A percentile compares a stretch with the other conserved stretches of the same genome.
Evolutionary conservation across 2,797 vertebrate genomes (phyloP).

Genomic region (Leptatherina wallacei): DNA sequence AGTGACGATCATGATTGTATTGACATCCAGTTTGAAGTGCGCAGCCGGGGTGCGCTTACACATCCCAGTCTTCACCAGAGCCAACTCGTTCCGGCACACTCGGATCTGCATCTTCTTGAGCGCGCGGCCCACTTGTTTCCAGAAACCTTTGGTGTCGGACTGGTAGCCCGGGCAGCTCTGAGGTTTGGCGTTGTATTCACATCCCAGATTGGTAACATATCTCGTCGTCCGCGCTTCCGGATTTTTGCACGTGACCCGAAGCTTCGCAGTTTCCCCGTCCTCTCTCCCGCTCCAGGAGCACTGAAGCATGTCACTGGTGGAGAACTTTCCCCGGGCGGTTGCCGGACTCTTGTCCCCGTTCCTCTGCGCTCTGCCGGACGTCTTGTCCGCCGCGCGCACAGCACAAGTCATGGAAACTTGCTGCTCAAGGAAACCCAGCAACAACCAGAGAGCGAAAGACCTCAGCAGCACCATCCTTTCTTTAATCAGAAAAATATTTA

Average conservation of each 20-base stretch:
- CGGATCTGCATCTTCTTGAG: slow-evolving; percentile 81
- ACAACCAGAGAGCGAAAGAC: slow-evolving; percentile 71
- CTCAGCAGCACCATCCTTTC: slow-evolving; percentile 61
- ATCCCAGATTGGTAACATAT: slow-evolving; percentile 54
- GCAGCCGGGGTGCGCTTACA: slow-evolving; percentile 86
- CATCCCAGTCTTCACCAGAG: slow-evolving; percentile 80
- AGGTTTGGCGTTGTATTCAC: slow-evolving; percentile 85
- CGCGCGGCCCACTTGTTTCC: slow-evolving; percentile 87
- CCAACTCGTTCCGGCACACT: slow-evolving; percentile 81
- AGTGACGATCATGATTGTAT: rapidly evolving
- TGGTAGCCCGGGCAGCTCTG: slow-evolving; percentile 78
- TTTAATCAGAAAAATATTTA: neutral
- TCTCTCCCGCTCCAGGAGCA: slow-evolving; percentile 83
- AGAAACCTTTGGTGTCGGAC: slow-evolving; percentile 78
- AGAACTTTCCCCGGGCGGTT: slow-evolving; percentile 79
- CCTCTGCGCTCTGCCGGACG: slow-evolving; percentile 26
- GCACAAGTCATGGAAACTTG: slow-evolving; percentile 67
- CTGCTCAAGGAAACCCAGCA: slow-evolving; percentile 73
- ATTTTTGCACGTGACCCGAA: slow-evolving; percentile 81
- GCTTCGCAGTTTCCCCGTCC: slow-evolving; percentile 32
- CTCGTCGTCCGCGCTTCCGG: slow-evolving; percentile 32
- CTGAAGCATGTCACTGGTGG: slow-evolving; percentile 70
- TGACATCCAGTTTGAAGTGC: slow-evolving; percentile 79
- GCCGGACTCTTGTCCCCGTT: slow-evolving; percentile 1
- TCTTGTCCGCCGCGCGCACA: slow-evolving; percentile 39